Conservation (phyloP, 2,113 vertebrate species). For the Egretta garzetta region DNA sequence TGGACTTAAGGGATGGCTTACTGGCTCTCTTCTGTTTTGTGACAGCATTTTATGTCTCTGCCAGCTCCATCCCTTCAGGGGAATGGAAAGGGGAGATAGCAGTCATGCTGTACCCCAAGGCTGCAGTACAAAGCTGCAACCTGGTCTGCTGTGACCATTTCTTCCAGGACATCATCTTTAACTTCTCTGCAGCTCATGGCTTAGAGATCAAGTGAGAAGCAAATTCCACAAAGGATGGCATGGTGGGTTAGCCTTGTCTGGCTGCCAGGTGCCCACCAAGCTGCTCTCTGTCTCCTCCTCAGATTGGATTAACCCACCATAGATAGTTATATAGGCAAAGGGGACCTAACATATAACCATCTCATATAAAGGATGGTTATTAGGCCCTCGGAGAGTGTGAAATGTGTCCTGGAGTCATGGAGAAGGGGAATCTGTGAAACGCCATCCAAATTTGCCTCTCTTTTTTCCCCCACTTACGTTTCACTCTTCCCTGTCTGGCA, state of each 20-base stretch:
- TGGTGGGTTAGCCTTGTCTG: background rate
- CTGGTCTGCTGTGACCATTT: background rate
- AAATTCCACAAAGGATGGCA: background rate
- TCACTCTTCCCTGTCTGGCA: background rate
- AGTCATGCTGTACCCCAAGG: background rate
- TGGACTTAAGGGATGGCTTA: background rate
- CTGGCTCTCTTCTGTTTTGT: background rate
- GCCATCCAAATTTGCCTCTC: background rate
- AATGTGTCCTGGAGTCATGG: background rate
- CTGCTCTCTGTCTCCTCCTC: background rate
- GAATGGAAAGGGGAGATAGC: background rate
- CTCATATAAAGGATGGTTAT: background rate
- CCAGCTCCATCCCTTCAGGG: background rate
- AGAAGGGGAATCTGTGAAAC: background rate
- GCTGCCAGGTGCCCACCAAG: background rate
- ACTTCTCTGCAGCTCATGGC: background rate
- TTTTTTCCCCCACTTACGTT: background rate
- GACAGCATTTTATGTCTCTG: background rate
- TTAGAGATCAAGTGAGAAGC: background rate
- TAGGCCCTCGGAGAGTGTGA: background rate
- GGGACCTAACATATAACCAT: background rate
- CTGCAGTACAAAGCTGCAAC: background rate
- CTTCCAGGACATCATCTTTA: background rate
- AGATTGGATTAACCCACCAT: background rate
- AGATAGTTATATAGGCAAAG: background rate